Evolutionary conservation across 2,797 vertebrate genomes (phyloP).

Genomic region (Silurus lanzhouensis): DNA sequence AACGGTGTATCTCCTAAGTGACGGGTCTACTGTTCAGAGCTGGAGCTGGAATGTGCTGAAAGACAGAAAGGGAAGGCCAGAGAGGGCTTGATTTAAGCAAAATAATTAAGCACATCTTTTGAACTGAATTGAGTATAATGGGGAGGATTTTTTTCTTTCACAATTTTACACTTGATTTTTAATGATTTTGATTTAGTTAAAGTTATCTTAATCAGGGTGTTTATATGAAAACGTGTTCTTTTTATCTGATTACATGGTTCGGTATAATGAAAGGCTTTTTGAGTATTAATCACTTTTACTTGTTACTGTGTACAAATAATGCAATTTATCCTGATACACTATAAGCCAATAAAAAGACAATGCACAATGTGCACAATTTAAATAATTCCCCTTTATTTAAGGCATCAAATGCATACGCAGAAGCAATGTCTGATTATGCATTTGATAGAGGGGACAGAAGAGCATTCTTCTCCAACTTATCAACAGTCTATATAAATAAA

Average conservation of each 20-base stretch:
- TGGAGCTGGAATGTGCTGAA: background rate
- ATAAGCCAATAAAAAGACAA: background rate
- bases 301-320: background rate
- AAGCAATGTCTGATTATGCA: background rate
- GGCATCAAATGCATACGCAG: background rate
- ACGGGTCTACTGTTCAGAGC: conserved; percentile 9
- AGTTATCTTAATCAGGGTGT: too few relatives aligned
- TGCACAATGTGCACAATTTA: background rate
- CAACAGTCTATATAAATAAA: background rate
- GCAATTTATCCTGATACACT: background rate
- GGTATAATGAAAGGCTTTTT: background rate
- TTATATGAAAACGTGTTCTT: too few relatives aligned
- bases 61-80: background rate
- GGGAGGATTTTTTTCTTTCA: too few relatives aligned
- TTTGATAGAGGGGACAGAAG: background rate
- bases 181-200: too few relatives aligned
- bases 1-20: conserved; percentile 43
- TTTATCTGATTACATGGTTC: background rate
- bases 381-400: background rate
- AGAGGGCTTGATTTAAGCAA: conserved; percentile 7
- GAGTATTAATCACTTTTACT: too few relatives aligned
- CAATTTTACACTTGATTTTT: too few relatives aligned
- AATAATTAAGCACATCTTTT: background rate
- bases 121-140: background rate
- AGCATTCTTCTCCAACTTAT: background rate